phyloP scores from a whole-genome alignment of 1,140 invertebrate genomes.

The Cyphomyrmex costatus region DNA sequence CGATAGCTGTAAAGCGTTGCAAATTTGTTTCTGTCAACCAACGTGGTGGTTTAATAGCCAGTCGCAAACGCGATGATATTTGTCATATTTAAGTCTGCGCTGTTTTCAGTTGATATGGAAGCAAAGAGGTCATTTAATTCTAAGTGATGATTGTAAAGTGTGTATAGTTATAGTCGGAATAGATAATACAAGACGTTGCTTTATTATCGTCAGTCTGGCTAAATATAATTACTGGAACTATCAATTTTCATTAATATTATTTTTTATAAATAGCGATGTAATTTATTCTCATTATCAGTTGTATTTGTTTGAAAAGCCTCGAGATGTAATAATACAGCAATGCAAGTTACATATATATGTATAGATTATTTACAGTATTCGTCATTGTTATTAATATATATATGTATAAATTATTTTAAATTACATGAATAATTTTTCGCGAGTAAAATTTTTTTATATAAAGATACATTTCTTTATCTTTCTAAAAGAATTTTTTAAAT shows the following conservation, averaged over 20 bases:
- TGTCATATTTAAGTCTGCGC: slow-evolving; percentile 30
- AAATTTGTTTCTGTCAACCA: slow-evolving; percentile 36
- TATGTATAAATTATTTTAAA: not conserved
- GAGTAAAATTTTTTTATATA: not conserved
- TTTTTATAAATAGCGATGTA: not conserved
- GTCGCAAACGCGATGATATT: slow-evolving; percentile 34
- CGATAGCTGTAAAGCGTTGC: slow-evolving; percentile 19
- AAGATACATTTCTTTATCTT: not conserved
- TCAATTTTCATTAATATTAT: not conserved
- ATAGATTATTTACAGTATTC: not conserved
- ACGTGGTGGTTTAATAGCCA: slow-evolving; percentile 27
- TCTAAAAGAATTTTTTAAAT: not conserved
- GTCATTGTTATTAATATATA: not conserved
- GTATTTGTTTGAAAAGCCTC: not conserved
- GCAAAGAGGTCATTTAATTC: slow-evolving; percentile 24
- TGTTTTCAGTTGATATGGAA: slow-evolving; percentile 1
- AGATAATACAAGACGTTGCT: not conserved
- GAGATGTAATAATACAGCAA: not conserved
- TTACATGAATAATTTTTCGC: not conserved
- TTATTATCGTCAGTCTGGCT: not conserved
- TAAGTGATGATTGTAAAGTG: slow-evolving; percentile 11
- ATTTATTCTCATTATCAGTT: slow-evolving; percentile 1
- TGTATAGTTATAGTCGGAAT: slow-evolving; percentile 2
- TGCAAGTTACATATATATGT: not conserved
- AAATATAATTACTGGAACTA: not conserved